A percentile compares a stretch with the other conserved stretches of the same genome.
Evolutionary conservation across 2,888 invertebrate species (phyloP).

Genomic region (Venustoraphidia nigricollis): DNA sequence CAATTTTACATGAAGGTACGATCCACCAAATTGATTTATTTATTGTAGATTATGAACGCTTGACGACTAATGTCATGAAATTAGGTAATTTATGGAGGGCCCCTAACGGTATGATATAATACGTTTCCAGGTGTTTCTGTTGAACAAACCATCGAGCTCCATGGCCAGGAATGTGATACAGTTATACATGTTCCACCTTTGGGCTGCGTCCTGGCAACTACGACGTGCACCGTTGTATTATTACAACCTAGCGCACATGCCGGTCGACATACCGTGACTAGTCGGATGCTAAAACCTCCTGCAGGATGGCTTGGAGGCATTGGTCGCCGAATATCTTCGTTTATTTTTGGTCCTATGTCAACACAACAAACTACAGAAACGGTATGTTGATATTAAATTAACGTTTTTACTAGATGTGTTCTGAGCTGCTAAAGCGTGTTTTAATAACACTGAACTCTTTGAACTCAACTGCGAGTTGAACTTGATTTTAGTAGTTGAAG

Average conservation of each 20-base stretch:
- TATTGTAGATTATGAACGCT: too few relatives aligned
- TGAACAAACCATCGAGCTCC: conserved; percentile 72
- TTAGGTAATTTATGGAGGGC: too few relatives aligned
- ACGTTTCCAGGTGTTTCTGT: conserved; percentile 41
- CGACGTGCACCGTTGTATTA: conserved; percentile 73
- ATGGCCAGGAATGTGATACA: conserved; percentile 74
- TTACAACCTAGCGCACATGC: conserved; percentile 40
- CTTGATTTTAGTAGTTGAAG: too few relatives aligned
- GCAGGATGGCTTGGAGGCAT: conserved; percentile 80
- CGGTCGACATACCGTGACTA: conserved; percentile 52
- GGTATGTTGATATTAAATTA: conserved; percentile 30
- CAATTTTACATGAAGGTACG: conserved; percentile 62
- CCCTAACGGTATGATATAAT: too few relatives aligned
- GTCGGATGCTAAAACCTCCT: conserved; percentile 53
- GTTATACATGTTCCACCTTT: conserved; percentile 49
- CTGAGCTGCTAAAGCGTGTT: too few relatives aligned
- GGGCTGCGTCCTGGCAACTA: conserved; percentile 77
- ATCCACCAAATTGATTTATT: too few relatives aligned
- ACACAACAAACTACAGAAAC: conserved; percentile 45
- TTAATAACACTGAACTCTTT: too few relatives aligned
- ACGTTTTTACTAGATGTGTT: too few relatives aligned
- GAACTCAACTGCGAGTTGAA: too few relatives aligned
- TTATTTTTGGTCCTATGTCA: conserved; percentile 63
- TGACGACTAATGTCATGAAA: too few relatives aligned
- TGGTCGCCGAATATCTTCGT: conserved; percentile 61